phyloP scores from a whole-genome alignment of 1,140 invertebrate genomes.

The Megathymus violae region DNA sequence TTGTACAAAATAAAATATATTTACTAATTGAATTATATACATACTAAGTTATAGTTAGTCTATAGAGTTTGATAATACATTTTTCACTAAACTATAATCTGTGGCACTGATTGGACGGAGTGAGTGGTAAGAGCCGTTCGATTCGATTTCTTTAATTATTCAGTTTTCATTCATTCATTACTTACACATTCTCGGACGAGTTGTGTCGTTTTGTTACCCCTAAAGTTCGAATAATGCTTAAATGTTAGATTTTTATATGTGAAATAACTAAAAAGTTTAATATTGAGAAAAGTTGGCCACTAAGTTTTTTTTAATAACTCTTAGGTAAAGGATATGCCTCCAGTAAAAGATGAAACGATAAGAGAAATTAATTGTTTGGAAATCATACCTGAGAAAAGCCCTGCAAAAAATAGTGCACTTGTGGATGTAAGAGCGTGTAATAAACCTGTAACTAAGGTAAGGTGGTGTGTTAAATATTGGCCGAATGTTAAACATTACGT shows the following conservation, averaged over 20 bases:
- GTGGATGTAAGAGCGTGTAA: conserved; percentile 83
- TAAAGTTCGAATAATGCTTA: conserved; percentile 16
- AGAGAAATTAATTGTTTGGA: conserved; percentile 80
- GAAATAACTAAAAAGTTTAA: conserved; percentile 2
- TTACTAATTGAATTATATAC: too few relatives aligned
- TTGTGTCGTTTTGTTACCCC: neutral
- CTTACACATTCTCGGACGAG: conserved; percentile 8
- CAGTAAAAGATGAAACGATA: conserved; percentile 80
- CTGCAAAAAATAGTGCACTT: conserved; percentile 70
- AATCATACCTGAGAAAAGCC: conserved; percentile 78
- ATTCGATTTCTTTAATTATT: neutral
- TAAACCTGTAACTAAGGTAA: conserved; percentile 82
- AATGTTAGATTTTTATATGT: conserved; percentile 14
- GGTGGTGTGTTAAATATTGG: conserved; percentile 32
- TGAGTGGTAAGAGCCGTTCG: too few relatives aligned
- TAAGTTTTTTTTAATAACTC: conserved; percentile 1
- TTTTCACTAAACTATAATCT: too few relatives aligned
- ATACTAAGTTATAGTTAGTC: too few relatives aligned
- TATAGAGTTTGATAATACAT: too few relatives aligned
- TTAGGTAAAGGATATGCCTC: conserved; percentile 74
- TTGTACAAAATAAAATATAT: too few relatives aligned
- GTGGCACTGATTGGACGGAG: too few relatives aligned
- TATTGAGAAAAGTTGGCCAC: conserved; percentile 6
- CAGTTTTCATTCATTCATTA: conserved; percentile 10
- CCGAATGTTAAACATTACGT: conserved; percentile 4